These are phyloP conservation scores for Brenthis ino DNA, from an alignment of 2,888 invertebrate genomes.

Conservation along the genomic window DNA sequence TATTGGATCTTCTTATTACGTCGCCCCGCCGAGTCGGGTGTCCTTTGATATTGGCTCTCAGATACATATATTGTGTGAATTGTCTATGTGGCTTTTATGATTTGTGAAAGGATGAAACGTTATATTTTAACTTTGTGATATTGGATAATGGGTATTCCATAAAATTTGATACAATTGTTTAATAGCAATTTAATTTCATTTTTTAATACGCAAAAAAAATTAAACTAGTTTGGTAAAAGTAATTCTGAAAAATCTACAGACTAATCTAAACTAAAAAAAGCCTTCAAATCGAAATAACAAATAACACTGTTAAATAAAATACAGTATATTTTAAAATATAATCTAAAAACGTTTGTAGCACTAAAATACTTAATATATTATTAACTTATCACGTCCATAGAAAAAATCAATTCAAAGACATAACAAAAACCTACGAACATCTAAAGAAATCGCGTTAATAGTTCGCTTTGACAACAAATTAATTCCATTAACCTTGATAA, in stretches of 20 bases:
- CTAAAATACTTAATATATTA: neutral
- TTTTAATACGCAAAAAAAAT: no score
- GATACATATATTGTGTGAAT: constrained; percentile 1
- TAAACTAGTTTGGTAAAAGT: no score
- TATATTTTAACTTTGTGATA: no score
- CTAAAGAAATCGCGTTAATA: neutral
- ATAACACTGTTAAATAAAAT: neutral
- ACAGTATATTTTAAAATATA: no score
- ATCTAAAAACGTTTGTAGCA: neutral
- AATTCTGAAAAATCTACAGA: no score
- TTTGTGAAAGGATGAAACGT: neutral
- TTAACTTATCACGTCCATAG: constrained; percentile 6
- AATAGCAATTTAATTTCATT: no score
- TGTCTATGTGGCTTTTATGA: constrained; percentile 4
- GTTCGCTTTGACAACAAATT: neutral
- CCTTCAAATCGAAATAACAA: neutral
- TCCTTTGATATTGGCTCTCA: constrained; percentile 28
- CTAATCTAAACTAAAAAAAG: neutral
- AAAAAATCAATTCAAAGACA: neutral
- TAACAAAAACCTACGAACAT: neutral
- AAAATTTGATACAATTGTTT: no score
- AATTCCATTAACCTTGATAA: constrained; percentile 11
- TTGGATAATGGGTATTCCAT: no score
- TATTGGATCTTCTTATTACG: constrained; percentile 48
- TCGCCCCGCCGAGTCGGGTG: constrained; percentile 47